phyloP scores from a whole-genome alignment of 2,797 vertebrate genomes.

The Lophotriccus pileatus region DNA sequence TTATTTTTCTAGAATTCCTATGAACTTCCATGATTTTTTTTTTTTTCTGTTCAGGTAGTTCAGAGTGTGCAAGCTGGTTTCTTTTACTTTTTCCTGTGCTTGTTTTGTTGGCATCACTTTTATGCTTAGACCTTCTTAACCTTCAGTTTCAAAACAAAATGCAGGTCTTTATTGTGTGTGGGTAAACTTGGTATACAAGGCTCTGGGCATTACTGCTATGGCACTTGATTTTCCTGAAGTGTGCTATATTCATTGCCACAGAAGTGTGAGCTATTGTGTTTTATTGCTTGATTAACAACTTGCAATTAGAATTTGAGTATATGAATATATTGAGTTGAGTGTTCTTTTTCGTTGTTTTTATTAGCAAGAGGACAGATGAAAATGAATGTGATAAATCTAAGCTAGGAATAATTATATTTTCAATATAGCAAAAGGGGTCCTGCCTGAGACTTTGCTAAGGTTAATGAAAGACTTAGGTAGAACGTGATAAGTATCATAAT shows the following conservation, averaged over 20 bases:
- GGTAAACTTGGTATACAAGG: fast-evolving
- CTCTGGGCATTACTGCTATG: not conserved
- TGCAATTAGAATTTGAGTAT: not conserved
- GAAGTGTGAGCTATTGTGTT: not conserved
- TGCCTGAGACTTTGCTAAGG: not conserved
- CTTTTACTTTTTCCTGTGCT: not conserved
- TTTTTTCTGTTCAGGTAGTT: not conserved
- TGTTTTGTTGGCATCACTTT: not conserved
- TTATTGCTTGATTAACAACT: not conserved
- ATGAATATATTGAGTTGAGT: not conserved
- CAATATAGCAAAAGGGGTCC: not conserved
- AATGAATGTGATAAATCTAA: not conserved
- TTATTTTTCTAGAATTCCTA: not conserved
- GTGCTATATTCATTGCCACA: not conserved
- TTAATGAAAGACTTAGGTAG: not conserved
- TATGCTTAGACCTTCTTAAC: not conserved
- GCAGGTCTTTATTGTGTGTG: fast-evolving
- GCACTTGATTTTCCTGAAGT: not conserved
- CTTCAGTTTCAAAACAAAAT: not conserved
- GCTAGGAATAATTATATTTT: not conserved
- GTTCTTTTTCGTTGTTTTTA: not conserved
- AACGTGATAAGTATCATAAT: fast-evolving
- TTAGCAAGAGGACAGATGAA: not conserved
- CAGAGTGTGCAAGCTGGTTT: not conserved
- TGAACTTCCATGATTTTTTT: not conserved